Evolutionary conservation across 2,888 invertebrate genomes (phyloP).

Genomic region (Elmis aenea): DNA sequence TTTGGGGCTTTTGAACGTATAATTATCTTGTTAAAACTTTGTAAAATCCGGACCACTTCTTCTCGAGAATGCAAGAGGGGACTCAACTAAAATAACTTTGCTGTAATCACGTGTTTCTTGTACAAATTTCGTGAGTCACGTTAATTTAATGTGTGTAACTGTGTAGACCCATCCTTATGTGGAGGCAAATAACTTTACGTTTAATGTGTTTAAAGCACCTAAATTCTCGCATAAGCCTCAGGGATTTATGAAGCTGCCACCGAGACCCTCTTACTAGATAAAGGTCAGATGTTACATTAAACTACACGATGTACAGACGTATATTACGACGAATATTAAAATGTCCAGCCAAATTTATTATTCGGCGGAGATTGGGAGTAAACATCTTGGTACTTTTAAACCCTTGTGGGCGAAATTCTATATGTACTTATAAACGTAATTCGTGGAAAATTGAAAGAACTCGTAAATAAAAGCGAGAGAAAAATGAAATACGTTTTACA

Average conservation of each 20-base stretch:
- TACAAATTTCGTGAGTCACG: neutral
- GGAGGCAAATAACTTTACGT: slow-evolving; percentile 19
- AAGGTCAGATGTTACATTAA: slow-evolving; percentile 19
- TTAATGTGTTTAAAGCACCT: slow-evolving; percentile 21
- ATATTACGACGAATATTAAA: slow-evolving; percentile 18
- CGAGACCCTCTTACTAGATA: slow-evolving; percentile 18
- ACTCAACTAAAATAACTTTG: too few relatives aligned
- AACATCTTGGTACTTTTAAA: too few relatives aligned
- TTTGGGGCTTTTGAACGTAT: too few relatives aligned
- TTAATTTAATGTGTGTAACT: neutral
- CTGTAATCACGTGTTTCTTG: too few relatives aligned
- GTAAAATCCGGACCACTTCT: too few relatives aligned
- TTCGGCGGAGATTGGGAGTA: slow-evolving; percentile 5
- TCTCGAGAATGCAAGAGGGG: too few relatives aligned
- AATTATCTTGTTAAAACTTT: too few relatives aligned
- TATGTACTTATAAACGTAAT: too few relatives aligned
- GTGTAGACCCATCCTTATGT: slow-evolving; percentile 13
- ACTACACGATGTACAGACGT: slow-evolving; percentile 10
- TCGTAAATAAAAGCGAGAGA: too few relatives aligned
- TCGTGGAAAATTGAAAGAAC: too few relatives aligned
- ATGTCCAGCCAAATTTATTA: slow-evolving; percentile 14
- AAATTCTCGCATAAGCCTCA: slow-evolving; percentile 18
- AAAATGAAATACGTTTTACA: too few relatives aligned
- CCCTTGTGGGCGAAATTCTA: too few relatives aligned
- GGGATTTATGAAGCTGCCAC: slow-evolving; percentile 19